Evolutionary conservation across 2,888 invertebrate genomes (phyloP), one percentile per base, ranked within the genome.

Genomic region (Calliphora vomitoria): DNA sequence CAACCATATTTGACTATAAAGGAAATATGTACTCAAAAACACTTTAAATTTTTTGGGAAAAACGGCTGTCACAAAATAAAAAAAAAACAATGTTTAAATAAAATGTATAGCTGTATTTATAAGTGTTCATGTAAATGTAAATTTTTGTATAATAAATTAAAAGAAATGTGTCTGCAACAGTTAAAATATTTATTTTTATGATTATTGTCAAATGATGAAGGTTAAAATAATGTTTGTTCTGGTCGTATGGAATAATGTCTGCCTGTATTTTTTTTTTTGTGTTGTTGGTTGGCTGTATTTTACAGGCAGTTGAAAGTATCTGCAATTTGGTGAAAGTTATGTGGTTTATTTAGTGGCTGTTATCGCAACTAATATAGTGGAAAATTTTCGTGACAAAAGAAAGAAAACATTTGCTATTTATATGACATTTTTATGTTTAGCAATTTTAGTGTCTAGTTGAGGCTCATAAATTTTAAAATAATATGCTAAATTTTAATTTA

Each of bases 151-250:
- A 69, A 76, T 69, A 60, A 69, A 69, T 69, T 69, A 86, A 83
- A 80, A 75, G 80, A 80, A 87, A 82, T 87, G 81, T 87, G 87
- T 87, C 87, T 84, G 87, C 87, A 84, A 87, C 81, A 84, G 81
- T 84, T 86, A 74, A 84, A 87, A 82, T 82, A 87, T 84, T 84
- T 84, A 84, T 87, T 84, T 84, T 87, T 84, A 87, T 84, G 84
- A 84, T 87, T 76, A 87, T 87, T 81, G 84, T 74, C 81, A 78
- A 53, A 78, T 84, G 84, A 87, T 87, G 84, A 87, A 82, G 72
- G 41, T 66, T 76, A 62, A 60, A 80, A 41, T 55, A 50, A 44
- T 35, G n/a, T 53, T 8, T 62, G 60, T 58, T 8, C 31, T 13
- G 35, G 31, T 15, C 8, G 31, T 71, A 25, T 69, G 68, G 13